Base-by-base conservation (phyloP, 2,797 vertebrate genomes). In the Urocyon cinereoargenteus region DNA sequence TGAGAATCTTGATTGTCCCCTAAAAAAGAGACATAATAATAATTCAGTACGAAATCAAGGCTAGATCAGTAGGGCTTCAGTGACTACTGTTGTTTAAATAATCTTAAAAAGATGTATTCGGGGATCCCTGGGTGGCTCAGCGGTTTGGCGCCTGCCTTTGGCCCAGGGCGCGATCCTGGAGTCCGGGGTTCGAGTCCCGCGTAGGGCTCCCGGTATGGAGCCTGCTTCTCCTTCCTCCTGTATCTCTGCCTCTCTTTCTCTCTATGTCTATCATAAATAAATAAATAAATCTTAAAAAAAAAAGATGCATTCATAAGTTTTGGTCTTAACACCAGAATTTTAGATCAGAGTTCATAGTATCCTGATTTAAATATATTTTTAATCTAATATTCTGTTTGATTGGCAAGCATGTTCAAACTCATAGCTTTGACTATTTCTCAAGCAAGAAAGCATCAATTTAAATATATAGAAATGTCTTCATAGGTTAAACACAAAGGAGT, bases 1-100 rank as follows among this genome's bases (percentile, higher is more conserved):
- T 59, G 28, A 77, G 21, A 93, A 87, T 81, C 28, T 64, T 73
- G 21, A 13, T 81, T 84, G 64, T 83, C 75, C 36, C 78, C 75
- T 68, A 13, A 94, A 92, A 92, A 75, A 79, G 79, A 95, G 34
- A 96, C 61, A 96, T 82, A 53, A 22, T 68, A 86, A 90, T 82
- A 92, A 86, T 91, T 91, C 31, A 53, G 79, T 81, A 51, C 89
- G 64, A 93, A 94, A 79, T 93, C 66, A 73, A 88, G 82, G 91
- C 75, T 62, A 31, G 26, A 53, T 86, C 72, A 53, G 31, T 40
- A 70, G n/a, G 45, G 53, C 28, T 66, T 85, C 72, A 55, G 34
- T 49, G 73, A 68, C 86, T 89, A 0, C 62, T 75, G 45, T 62
- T 87, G 18, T 88, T 94, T 72, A 64, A 91, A 36, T 45, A 86